A percentile compares a stretch with the other conserved stretches of the same genome.
These are phyloP conservation scores for Limosa lapponica DNA, from an alignment of 2,797 vertebrate species.

Conservation along the genomic window DNA sequence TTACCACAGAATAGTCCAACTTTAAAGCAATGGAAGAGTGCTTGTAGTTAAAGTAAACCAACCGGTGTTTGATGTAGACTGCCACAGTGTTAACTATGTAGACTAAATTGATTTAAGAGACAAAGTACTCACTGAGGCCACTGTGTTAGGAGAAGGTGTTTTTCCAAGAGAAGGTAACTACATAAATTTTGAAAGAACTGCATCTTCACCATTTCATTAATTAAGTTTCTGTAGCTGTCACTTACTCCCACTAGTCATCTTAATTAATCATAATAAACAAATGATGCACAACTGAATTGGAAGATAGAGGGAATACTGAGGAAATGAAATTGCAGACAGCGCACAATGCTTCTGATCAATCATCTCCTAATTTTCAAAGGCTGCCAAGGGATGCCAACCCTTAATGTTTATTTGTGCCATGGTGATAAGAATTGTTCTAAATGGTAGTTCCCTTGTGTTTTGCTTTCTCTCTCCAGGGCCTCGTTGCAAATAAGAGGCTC, in stretches of 20 bases:
- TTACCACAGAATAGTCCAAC: neutral
- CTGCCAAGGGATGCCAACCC: constrained; percentile 45
- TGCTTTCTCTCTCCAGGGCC: constrained; percentile 67
- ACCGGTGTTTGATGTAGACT: neutral
- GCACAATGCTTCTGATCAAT: constrained; percentile 47
- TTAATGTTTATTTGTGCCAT: constrained; percentile 61
- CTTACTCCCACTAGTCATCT: constrained; percentile 13
- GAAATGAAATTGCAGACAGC: constrained; percentile 28
- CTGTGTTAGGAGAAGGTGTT: neutral
- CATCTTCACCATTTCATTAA: neutral
- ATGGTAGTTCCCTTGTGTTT: constrained; percentile 65
- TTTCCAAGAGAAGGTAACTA: neutral
- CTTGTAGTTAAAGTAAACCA: neutral
- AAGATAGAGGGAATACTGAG: neutral
- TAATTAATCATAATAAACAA: constrained; percentile 50
- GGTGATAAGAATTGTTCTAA: constrained; percentile 63
- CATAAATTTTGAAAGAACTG: neutral
- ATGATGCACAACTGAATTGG: neutral
- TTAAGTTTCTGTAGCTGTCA: constrained; percentile 11
- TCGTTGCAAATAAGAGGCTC: constrained; percentile 66
- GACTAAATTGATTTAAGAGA: neutral
- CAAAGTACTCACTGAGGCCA: neutral
- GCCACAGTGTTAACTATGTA: neutral
- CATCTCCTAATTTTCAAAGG: constrained; percentile 57
- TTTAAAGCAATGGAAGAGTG: neutral